Evolutionary conservation across 2,113 vertebrate genomes (phyloP), one percentile per base, ranked within the genome.

Genomic region (Pelobates fuscus): DNA sequence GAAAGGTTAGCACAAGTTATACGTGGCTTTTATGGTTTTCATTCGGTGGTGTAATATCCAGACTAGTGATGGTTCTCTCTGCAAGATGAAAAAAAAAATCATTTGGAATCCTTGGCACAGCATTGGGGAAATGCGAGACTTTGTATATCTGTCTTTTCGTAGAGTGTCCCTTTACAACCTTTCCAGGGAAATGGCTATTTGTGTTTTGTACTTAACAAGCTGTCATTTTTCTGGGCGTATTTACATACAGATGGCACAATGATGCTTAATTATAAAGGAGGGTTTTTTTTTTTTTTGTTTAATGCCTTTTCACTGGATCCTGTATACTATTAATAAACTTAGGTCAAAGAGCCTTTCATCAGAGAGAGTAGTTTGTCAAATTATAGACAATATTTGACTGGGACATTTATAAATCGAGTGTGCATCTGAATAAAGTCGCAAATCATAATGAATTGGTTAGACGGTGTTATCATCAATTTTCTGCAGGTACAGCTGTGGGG

Each of bases 401-500:
- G 91, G 91, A 92, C 94, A 92, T 94, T 92, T 92, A 90, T 88
- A 88, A 91, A 86, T 90, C 89, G 87, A 79, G 89, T 86, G 87
- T 92, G 93, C 87, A 91, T 96, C 88, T 88, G 92, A 86, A 88
- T 91, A 86, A 93, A 94, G 92, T 93, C 91, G 86, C 84, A 85
- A 86, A 85, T 83, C 79, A 81, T 94, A 95, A 94, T 93, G 92
- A 95, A 95, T 93, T 92, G 90, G 93, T 96, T 91, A 92, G 93
- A 90, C 89, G 89, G 91, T 87, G 91, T 95, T 91, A 94, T 94
- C 94, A 95, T 97, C 93, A 90, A 88, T 97, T 95, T 94, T 89
- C 90, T 86, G 86, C 92, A 93, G 95, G 92, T 96, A 90, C 87
- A 88, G 88, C 87, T 84, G 82, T 84, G 85, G 89, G 93, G 93